These are phyloP conservation scores for Pelmatolapia mariae DNA, from an alignment of 2,113 vertebrate species.

Conservation along the genomic window DNA sequence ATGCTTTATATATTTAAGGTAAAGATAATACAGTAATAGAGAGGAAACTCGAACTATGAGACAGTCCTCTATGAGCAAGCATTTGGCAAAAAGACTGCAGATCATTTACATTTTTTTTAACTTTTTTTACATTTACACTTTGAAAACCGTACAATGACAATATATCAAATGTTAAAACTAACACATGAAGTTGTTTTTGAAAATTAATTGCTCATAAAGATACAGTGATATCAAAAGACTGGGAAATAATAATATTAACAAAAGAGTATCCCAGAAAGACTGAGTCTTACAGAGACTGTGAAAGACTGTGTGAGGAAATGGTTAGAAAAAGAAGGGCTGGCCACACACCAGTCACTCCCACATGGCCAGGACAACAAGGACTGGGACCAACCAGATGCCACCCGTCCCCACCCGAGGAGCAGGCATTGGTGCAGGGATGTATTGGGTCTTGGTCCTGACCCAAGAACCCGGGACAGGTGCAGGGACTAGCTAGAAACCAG, in stretches of 20 bases:
- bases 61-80: background rate
- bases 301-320: background rate
- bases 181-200: background rate
- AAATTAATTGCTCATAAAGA: background rate
- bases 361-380: background rate
- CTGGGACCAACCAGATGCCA: background rate
- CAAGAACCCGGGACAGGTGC: too few species aligned
- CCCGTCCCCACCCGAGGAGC: background rate
- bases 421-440: background rate
- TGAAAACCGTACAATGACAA: background rate
- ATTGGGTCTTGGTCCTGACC: background rate
- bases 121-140: background rate
- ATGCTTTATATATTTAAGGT: background rate
- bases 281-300: background rate
- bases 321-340: background rate
- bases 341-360: rapidly evolving
- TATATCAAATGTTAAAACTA: background rate
- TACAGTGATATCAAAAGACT: background rate
- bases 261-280: background rate
- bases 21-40: background rate
- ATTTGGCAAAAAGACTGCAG: background rate
- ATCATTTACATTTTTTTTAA: background rate
- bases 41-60: rapidly evolving
- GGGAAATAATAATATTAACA: background rate
- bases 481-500: too few species aligned